Percentiles rank a stretch among this genome's conserved stretches.
phyloP scores from a whole-genome alignment of 2,888 invertebrate genomes.

The Uropetala carovei region DNA sequence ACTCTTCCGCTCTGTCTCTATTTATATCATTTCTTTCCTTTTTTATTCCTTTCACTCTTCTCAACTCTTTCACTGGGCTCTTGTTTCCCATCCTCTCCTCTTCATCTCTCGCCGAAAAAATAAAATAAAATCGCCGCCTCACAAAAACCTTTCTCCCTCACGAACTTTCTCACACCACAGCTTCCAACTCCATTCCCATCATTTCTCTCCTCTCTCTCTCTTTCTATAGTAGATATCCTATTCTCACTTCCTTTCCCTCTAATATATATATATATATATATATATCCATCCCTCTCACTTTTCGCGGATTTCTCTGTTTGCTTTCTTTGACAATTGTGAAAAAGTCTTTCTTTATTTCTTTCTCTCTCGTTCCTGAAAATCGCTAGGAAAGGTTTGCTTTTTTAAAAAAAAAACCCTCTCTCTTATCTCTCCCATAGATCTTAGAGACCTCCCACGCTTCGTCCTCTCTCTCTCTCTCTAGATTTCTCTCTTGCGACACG shows the following conservation, averaged over 20 bases:
- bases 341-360: background rate
- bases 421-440: background rate
- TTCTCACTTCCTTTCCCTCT: background rate
- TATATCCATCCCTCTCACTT: background rate
- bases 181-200: background rate
- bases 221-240: background rate
- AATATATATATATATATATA: no score
- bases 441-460: no score
- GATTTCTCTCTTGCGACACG: no score
- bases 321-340: background rate
- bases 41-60: no score
- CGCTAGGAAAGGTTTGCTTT: background rate
- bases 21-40: no score
- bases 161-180: background rate
- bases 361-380: background rate
- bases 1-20: no score
- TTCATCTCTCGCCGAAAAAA: background rate
- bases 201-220: background rate
- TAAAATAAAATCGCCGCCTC: background rate
- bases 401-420: background rate
- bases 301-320: background rate
- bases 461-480: no score
- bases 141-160: constrained; percentile 11
- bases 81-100: background rate
- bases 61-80: background rate